These are phyloP conservation scores for Arnoldichthys spilopterus DNA, from an alignment of 2,797 vertebrate genomes.

Conservation along the genomic window DNA sequence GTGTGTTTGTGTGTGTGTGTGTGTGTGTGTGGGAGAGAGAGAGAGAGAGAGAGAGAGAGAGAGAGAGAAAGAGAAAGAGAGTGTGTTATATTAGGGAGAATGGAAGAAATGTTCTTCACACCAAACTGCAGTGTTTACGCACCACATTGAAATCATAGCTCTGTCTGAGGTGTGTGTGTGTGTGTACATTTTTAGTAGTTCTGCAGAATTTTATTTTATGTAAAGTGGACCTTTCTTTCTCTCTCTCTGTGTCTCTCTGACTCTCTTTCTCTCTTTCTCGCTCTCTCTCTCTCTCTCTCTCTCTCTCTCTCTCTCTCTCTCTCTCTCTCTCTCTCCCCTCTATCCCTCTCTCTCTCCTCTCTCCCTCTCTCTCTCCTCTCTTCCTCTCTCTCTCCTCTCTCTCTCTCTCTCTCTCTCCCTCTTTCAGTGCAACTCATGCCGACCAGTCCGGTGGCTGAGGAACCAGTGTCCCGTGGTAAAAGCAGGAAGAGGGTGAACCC, in stretches of 20 bases:
- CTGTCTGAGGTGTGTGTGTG: neutral
- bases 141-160: neutral
- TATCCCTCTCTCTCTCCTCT: neutral
- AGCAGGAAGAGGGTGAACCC: conserved; percentile 91
- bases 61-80: no score
- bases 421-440: conserved; percentile 88
- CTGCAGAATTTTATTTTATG: neutral
- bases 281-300: neutral
- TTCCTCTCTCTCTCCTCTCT: neutral
- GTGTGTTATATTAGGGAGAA: neutral
- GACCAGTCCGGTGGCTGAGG: conserved; percentile 75
- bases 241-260: neutral
- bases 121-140: conserved; percentile 14
- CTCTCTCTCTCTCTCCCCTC: neutral
- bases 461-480: conserved; percentile 79
- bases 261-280: neutral
- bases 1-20: no score
- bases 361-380: neutral
- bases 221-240: no score
- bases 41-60: no score
- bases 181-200: neutral
- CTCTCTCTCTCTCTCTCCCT: neutral
- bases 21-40: no score
- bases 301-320: neutral
- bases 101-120: conserved; percentile 10